Evolutionary conservation across 2,113 vertebrate species (phyloP).

Genomic region (Speoplatyrhinus poulsoni): DNA sequence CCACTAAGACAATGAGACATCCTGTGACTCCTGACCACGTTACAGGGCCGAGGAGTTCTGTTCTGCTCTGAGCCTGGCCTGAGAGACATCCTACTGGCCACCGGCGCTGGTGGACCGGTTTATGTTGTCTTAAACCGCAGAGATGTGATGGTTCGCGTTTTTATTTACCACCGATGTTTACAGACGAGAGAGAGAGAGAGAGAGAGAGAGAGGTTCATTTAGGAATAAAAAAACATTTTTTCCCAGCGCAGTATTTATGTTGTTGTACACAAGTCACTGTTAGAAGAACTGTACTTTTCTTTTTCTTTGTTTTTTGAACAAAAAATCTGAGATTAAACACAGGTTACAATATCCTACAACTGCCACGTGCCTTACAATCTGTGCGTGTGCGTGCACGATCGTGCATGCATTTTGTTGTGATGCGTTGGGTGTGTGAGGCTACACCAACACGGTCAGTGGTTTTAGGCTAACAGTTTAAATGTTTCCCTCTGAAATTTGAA

Average conservation of each 20-base stretch:
- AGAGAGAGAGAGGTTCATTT: slow-evolving; percentile 65
- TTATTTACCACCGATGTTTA: slow-evolving; percentile 66
- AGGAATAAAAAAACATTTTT: slow-evolving; percentile 45
- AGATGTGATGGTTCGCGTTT: slow-evolving; percentile 77
- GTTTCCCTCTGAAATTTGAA: too few relatives aligned
- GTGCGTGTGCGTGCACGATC: slow-evolving; percentile 5
- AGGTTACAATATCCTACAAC: slow-evolving; percentile 84
- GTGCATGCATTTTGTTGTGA: background rate
- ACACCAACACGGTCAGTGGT: background rate
- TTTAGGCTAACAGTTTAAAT: background rate
- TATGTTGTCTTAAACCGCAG: slow-evolving; percentile 77
- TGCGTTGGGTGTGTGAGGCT: background rate
- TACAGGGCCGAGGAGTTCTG: slow-evolving; percentile 47
- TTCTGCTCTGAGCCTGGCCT: slow-evolving; percentile 84
- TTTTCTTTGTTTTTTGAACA: slow-evolving; percentile 18
- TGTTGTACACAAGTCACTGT: slow-evolving; percentile 92
- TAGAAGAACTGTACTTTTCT: slow-evolving; percentile 75
- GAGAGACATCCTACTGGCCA: slow-evolving; percentile 88
- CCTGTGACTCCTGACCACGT: too few relatives aligned
- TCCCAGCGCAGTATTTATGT: slow-evolving; percentile 94
- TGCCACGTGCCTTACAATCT: slow-evolving; percentile 90
- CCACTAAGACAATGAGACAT: too few relatives aligned
- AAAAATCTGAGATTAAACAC: slow-evolving; percentile 76
- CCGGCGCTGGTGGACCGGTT: slow-evolving; percentile 76
- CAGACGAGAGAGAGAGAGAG: slow-evolving; percentile 69